Evolutionary conservation across 1,140 invertebrate genomes (phyloP).

Genomic region (Orchesella cincta): DNA sequence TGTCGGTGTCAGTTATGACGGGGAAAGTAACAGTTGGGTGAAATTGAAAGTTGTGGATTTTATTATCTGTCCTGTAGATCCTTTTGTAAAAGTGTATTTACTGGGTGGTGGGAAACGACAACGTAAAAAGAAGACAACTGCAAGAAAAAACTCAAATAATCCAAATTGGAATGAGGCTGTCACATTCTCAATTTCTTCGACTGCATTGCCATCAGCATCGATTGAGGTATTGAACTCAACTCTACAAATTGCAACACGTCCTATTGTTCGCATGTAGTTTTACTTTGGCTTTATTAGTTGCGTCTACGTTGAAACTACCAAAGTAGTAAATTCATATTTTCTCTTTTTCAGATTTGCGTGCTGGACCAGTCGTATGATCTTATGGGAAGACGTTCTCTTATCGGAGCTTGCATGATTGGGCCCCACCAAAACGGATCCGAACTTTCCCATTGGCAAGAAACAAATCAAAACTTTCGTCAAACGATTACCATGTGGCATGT

Average conservation of each 20-base stretch:
- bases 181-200: conserved; percentile 78
- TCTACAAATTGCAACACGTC: conserved; percentile 8
- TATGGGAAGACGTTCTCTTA: conserved; percentile 68
- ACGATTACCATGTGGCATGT: conserved; percentile 82
- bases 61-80: conserved; percentile 64
- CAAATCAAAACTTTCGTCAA: conserved; percentile 71
- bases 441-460: conserved; percentile 74
- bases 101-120: conserved; percentile 75
- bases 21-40: too few species aligned
- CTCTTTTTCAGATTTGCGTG: conserved; percentile 60
- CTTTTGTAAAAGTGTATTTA: conserved; percentile 87
- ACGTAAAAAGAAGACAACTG: conserved; percentile 87
- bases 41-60: too few species aligned
- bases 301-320: too few species aligned
- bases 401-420: conserved; percentile 72
- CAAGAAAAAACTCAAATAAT: conserved; percentile 78
- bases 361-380: conserved; percentile 64
- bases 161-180: conserved; percentile 93
- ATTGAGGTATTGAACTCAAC: conserved; percentile 66
- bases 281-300: too few species aligned
- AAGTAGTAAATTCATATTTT: too few species aligned
- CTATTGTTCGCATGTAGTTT: too few species aligned
- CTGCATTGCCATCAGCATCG: conserved; percentile 67
- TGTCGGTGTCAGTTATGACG: too few species aligned
- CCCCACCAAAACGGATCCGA: conserved; percentile 63